These are phyloP conservation scores for Neodiprion virginianus DNA, from an alignment of 1,140 invertebrate genomes.

Conservation along the genomic window DNA sequence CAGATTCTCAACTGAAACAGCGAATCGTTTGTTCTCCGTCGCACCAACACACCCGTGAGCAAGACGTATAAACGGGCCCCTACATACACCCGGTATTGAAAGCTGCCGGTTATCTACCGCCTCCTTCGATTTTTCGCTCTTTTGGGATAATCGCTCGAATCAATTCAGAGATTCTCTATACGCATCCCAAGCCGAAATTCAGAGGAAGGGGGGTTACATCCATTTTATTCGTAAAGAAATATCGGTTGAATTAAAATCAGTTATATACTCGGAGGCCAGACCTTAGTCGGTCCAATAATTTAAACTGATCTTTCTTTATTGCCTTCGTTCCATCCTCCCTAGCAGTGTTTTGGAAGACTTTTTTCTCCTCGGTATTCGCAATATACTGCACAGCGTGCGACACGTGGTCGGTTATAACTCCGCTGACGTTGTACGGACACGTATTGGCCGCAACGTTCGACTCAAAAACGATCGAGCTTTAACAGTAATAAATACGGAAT, in stretches of 20 bases:
- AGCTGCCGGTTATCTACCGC: neutral
- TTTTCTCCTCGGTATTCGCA: neutral
- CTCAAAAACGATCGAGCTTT: too few relatives aligned
- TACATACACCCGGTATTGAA: neutral
- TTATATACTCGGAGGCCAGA: neutral
- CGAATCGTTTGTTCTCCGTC: neutral
- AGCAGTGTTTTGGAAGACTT: neutral
- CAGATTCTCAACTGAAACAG: neutral
- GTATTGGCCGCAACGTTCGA: too few relatives aligned
- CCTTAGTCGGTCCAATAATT: neutral
- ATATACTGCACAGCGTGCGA: too few relatives aligned
- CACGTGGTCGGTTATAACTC: too few relatives aligned
- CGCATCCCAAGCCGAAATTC: neutral
- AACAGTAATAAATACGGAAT: too few relatives aligned
- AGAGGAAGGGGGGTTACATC: neutral
- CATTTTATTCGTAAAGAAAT: neutral
- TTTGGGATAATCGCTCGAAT: neutral
- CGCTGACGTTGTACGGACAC: too few relatives aligned
- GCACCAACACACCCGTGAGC: neutral
- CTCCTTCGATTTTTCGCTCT: constrained; percentile 2
- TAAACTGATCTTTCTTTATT: neutral
- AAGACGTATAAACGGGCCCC: neutral
- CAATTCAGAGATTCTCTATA: constrained; percentile 5
- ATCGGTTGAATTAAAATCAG: neutral
- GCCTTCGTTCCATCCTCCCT: too few relatives aligned